Percentiles rank a stretch among this genome's conserved stretches.
Evolutionary conservation across 1,140 invertebrate species (phyloP).

Genomic region (Drosophila pruinosa): DNA sequence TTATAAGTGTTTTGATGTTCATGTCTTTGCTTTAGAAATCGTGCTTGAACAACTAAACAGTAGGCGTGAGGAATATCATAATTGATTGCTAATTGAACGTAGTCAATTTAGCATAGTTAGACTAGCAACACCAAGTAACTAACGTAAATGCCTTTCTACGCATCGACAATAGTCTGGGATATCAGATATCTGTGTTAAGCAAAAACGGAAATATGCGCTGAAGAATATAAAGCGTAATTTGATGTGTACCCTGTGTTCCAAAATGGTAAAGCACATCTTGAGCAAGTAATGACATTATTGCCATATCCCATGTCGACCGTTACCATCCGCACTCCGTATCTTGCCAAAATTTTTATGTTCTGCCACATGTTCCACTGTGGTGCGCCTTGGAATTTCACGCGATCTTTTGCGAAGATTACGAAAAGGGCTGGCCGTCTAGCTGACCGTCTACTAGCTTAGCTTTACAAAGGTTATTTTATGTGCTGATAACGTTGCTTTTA

Average conservation of each 20-base stretch:
- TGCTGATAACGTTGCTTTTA: slow-evolving; percentile 21
- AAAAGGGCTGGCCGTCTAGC: slow-evolving; percentile 59
- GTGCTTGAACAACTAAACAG: no score
- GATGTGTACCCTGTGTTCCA: slow-evolving; percentile 76
- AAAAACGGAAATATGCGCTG: slow-evolving; percentile 77
- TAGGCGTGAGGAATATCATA: no score
- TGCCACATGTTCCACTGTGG: slow-evolving; percentile 63
- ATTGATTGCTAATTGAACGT: no score
- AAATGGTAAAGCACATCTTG: slow-evolving; percentile 65
- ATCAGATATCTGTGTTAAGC: slow-evolving; percentile 10
- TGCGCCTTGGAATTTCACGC: slow-evolving; percentile 78
- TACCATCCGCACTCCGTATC: slow-evolving; percentile 31
- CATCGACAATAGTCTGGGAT: no score
- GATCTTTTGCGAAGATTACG: slow-evolving; percentile 80
- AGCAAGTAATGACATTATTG: slow-evolving; percentile 16
- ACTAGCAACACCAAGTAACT: neutral
- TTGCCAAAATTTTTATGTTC: neutral
- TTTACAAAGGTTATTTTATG: slow-evolving; percentile 74
- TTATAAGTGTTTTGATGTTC: no score
- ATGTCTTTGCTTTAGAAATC: no score
- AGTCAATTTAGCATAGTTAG: no score
- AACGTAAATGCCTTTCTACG: no score
- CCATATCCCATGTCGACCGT: slow-evolving; percentile 33
- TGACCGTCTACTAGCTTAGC: slow-evolving; percentile 52
- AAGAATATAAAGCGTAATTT: slow-evolving; percentile 80